Conservation (phyloP, 2,888 invertebrate genomes). For the Loripinus fragilis region DNA sequence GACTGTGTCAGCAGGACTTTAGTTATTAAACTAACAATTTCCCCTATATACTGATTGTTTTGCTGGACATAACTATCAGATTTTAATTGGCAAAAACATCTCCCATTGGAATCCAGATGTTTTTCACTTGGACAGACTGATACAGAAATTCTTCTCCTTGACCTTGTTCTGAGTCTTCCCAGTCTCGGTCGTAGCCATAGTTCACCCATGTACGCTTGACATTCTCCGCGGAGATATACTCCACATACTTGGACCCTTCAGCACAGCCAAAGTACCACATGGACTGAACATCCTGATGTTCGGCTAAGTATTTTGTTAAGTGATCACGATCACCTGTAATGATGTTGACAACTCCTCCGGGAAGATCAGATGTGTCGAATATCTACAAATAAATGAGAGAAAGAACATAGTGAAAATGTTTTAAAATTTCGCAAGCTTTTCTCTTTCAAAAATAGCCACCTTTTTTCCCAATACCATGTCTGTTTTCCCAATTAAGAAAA, state of each 20-base stretch:
- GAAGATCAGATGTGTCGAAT: slow-evolving; percentile 84
- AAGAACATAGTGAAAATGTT: too few relatives aligned
- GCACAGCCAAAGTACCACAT: slow-evolving; percentile 83
- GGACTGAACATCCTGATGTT: slow-evolving; percentile 83
- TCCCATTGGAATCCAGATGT: slow-evolving; percentile 84
- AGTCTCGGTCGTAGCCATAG: slow-evolving; percentile 81
- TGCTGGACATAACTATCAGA: too few relatives aligned
- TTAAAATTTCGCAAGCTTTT: too few relatives aligned
- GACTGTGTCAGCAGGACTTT: too few relatives aligned
- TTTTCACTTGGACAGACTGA: slow-evolving; percentile 83
- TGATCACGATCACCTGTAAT: slow-evolving; percentile 83
- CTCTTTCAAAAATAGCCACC: too few relatives aligned
- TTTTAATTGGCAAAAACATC: slow-evolving; percentile 84
- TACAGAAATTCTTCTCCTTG: slow-evolving; percentile 83
- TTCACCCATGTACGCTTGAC: slow-evolving; percentile 84
- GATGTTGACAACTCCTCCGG: slow-evolving; percentile 84
- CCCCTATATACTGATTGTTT: too few relatives aligned
- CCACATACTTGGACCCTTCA: slow-evolving; percentile 83
- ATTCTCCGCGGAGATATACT: slow-evolving; percentile 82
- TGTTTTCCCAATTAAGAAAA: too few relatives aligned
- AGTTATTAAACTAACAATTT: too few relatives aligned
- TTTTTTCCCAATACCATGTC: too few relatives aligned
- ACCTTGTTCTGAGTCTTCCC: slow-evolving; percentile 77
- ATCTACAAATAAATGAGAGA: slow-evolving; percentile 80
- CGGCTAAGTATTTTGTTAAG: slow-evolving; percentile 81